phyloP scores from a whole-genome alignment of 2,113 vertebrate genomes.

The Bungarus multicinctus region DNA sequence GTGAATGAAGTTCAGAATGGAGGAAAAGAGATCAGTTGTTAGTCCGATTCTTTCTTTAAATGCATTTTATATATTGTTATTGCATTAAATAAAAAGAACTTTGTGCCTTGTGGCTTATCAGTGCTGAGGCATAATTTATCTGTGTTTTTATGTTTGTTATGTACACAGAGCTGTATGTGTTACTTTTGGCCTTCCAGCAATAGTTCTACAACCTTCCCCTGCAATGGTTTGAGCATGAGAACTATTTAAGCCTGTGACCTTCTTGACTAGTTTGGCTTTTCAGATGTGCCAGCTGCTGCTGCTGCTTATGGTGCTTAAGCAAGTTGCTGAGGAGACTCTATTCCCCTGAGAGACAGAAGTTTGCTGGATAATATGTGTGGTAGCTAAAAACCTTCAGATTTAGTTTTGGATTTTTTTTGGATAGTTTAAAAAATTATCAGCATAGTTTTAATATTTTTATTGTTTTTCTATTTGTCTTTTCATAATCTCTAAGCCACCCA shows the following conservation, averaged over 20 bases:
- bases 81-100: background rate
- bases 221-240: conserved; percentile 9
- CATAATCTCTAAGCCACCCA: background rate
- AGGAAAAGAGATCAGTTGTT: background rate
- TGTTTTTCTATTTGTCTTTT: background rate
- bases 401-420: background rate
- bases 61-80: background rate
- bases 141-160: background rate
- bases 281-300: conserved; percentile 8
- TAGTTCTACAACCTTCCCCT: background rate
- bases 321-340: background rate
- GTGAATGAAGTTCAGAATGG: background rate
- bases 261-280: conserved; percentile 15
- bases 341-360: background rate
- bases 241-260: conserved; percentile 4
- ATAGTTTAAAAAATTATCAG: background rate
- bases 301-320: background rate
- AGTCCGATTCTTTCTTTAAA: background rate
- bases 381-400: background rate
- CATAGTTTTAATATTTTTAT: background rate
- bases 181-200: background rate
- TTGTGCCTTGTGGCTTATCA: background rate
- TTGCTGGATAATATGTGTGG: background rate
- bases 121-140: background rate
- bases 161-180: background rate